phyloP scores from a whole-genome alignment of 1,140 invertebrate species.

The Ceratosolen solmsi region DNA sequence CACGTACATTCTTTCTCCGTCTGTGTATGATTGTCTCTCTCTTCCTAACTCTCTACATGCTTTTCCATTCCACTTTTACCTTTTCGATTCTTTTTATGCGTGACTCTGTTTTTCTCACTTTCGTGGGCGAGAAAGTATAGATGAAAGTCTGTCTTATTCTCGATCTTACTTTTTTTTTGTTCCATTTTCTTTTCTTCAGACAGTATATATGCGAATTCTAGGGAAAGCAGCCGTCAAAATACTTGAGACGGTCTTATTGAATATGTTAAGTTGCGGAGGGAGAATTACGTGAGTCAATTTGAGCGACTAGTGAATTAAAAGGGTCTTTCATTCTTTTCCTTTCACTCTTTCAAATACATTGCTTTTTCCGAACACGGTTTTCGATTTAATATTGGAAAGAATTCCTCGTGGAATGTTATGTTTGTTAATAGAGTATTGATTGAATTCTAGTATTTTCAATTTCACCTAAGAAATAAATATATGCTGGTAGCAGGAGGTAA shows the following conservation, averaged over 20 bases:
- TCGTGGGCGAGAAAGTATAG: constrained; percentile 5
- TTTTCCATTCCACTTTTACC: not conserved
- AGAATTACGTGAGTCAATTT: constrained; percentile 46
- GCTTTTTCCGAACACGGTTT: constrained; percentile 13
- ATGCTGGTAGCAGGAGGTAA: not conserved
- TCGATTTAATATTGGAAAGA: constrained; percentile 21
- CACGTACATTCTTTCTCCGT: not conserved
- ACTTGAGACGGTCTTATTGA: constrained; percentile 39
- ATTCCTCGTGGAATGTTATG: not conserved
- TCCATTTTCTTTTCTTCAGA: constrained; percentile 29
- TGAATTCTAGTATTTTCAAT: constrained; percentile 6
- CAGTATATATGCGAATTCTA: constrained; percentile 35
- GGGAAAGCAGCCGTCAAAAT: constrained; percentile 20
- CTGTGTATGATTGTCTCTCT: not conserved
- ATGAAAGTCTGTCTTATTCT: constrained; percentile 38
- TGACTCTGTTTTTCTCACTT: not conserved
- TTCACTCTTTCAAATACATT: not conserved
- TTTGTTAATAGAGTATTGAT: constrained; percentile 12
- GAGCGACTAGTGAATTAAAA: constrained; percentile 44
- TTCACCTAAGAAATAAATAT: not conserved
- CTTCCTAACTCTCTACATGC: constrained; percentile 15
- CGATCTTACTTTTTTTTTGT: not conserved
- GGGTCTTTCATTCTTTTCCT: constrained; percentile 26
- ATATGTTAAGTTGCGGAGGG: constrained; percentile 46
- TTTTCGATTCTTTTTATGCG: constrained; percentile 1